Evolutionary conservation across 2,888 invertebrate species (phyloP).

Genomic region (Phyto melanocephala): DNA sequence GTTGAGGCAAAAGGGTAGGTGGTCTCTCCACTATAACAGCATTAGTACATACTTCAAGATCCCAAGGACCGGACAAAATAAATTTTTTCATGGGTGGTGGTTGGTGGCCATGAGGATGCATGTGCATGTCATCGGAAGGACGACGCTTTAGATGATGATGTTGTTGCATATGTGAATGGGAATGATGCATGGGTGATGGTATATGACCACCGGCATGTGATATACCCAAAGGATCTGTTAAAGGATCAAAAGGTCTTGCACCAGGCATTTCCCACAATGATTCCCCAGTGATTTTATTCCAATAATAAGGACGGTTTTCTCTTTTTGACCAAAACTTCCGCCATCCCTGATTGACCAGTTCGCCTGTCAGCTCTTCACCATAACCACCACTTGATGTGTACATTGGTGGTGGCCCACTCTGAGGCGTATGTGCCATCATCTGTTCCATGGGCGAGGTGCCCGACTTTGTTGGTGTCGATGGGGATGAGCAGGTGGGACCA

Average conservation of each 20-base stretch:
- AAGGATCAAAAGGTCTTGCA: slow-evolving; percentile 89
- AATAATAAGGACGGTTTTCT: slow-evolving; percentile 96
- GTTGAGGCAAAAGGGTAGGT: slow-evolving; percentile 91
- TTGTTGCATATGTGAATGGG: slow-evolving; percentile 68
- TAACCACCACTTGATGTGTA: slow-evolving; percentile 70
- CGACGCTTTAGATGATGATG: slow-evolving; percentile 74
- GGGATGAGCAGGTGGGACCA: slow-evolving; percentile 73
- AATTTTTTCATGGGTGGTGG: slow-evolving; percentile 92
- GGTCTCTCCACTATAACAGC: slow-evolving; percentile 89
- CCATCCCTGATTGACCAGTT: slow-evolving; percentile 91
- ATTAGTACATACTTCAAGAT: slow-evolving; percentile 95
- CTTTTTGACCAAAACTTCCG: slow-evolving; percentile 97
- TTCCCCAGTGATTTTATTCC: slow-evolving; percentile 96
- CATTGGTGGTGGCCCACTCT: slow-evolving; percentile 76
- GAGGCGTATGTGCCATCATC: slow-evolving; percentile 76
- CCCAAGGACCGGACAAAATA: slow-evolving; percentile 95
- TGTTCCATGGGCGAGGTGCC: slow-evolving; percentile 73
- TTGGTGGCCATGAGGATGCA: slow-evolving; percentile 70
- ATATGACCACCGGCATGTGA: slow-evolving; percentile 71
- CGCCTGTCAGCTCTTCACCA: slow-evolving; percentile 78
- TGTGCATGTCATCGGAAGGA: slow-evolving; percentile 78
- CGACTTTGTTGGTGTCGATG: slow-evolving; percentile 76
- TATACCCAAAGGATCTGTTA: slow-evolving; percentile 90
- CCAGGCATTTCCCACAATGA: slow-evolving; percentile 98
- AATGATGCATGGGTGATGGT: slow-evolving; percentile 73